Conservation (phyloP, 2,113 vertebrate genomes). For the Verasper variegatus region DNA sequence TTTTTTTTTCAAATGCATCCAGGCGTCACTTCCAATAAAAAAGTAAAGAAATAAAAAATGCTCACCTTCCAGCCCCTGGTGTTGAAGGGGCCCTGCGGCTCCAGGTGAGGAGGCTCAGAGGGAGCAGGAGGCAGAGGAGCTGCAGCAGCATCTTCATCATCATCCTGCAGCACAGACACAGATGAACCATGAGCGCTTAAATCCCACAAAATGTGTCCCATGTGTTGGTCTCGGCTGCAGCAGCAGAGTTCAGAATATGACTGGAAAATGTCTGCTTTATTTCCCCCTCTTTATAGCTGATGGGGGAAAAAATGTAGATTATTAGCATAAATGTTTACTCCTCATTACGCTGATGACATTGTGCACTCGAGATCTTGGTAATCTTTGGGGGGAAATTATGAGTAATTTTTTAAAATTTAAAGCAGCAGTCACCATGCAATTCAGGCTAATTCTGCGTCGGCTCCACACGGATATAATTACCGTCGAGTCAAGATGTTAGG, state of each 20-base stretch:
- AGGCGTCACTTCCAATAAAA: conserved; percentile 14
- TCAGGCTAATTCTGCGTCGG: conserved; percentile 99
- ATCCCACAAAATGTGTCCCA: conserved; percentile 85
- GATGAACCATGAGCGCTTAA: conserved; percentile 77
- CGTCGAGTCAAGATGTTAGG: conserved; percentile 99
- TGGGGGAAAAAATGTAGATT: conserved; percentile 93
- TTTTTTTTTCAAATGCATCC: conserved; percentile 25
- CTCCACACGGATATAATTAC: conserved; percentile 99
- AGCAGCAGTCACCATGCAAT: conserved; percentile 99
- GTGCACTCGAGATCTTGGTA: conserved; percentile 99
- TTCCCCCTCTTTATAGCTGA: conserved; percentile 99
- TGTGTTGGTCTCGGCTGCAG: conserved; percentile 85
- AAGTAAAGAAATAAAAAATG: conserved; percentile 42
- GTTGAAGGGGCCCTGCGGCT: conserved; percentile 69
- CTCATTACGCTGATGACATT: conserved; percentile 99
- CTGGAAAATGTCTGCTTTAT: conserved; percentile 98
- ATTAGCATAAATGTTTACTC: conserved; percentile 99
- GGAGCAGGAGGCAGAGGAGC: not conserved
- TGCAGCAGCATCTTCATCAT: not conserved
- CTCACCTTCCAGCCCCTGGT: conserved; percentile 87
- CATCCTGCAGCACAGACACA: conserved; percentile 66
- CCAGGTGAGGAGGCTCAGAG: conserved; percentile 62
- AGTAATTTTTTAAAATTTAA: conserved; percentile 99
- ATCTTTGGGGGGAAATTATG: conserved; percentile 99
- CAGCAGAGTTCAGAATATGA: conserved; percentile 95